phyloP scores from a whole-genome alignment of 2,113 vertebrate genomes.

The Saccopteryx leptura region DNA sequence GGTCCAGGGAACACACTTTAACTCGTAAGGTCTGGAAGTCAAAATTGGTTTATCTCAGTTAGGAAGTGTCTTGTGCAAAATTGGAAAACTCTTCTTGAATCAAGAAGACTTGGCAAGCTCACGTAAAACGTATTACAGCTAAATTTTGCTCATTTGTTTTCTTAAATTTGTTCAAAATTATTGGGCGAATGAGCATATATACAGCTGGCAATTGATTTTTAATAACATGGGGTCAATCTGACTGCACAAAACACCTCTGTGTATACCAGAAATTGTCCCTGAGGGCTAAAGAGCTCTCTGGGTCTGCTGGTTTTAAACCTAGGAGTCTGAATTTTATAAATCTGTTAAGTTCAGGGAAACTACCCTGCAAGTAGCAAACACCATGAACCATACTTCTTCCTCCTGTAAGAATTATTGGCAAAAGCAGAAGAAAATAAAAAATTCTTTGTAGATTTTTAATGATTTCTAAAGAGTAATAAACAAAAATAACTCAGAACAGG shows the following conservation, averaged over 20 bases:
- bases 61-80: background rate
- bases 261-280: background rate
- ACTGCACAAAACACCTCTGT: background rate
- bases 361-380: background rate
- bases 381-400: background rate
- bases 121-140: background rate
- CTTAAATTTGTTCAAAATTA: slow-evolving; percentile 29
- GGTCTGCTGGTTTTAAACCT: slow-evolving; percentile 33
- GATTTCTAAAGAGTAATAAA: slow-evolving; percentile 60
- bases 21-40: background rate
- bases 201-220: slow-evolving; percentile 26
- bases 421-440: slow-evolving; percentile 19
- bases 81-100: background rate
- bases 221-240: background rate
- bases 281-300: background rate
- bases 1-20: background rate
- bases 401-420: slow-evolving; percentile 25
- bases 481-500: slow-evolving; percentile 30
- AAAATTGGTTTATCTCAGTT: background rate
- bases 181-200: background rate
- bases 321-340: background rate
- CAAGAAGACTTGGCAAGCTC: background rate
- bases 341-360: background rate
- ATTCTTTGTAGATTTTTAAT: slow-evolving; percentile 31
- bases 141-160: slow-evolving; percentile 8